phyloP scores from a whole-genome alignment of 2,888 invertebrate genomes.

The Hyles lineata region DNA sequence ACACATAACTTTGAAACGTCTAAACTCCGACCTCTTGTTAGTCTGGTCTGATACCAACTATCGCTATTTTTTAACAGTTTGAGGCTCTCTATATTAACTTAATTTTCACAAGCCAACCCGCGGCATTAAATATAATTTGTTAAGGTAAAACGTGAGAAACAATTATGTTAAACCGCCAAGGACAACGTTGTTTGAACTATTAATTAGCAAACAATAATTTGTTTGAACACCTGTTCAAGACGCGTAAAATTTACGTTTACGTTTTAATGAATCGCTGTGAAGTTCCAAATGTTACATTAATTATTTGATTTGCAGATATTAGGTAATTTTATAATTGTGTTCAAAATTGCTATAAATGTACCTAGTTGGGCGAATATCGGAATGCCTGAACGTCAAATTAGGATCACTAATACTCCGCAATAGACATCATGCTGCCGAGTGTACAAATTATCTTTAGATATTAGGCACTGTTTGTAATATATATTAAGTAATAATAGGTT shows the following conservation, averaged over 20 bases:
- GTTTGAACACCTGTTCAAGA: not conserved
- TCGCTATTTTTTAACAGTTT: too few relatives aligned
- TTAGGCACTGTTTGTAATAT: too few relatives aligned
- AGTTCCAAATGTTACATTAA: conserved; percentile 3
- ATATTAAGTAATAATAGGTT: too few relatives aligned
- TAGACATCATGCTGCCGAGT: too few relatives aligned
- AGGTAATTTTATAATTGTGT: not conserved
- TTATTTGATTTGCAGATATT: not conserved
- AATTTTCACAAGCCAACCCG: not conserved
- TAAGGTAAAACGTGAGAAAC: conserved; percentile 1
- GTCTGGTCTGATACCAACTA: too few relatives aligned
- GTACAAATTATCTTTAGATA: too few relatives aligned
- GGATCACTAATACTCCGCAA: too few relatives aligned
- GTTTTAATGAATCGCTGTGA: conserved; percentile 1
- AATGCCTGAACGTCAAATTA: too few relatives aligned
- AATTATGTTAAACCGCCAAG: conserved; percentile 20
- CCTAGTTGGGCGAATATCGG: too few relatives aligned
- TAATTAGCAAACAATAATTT: conserved; percentile 20
- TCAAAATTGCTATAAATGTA: not conserved
- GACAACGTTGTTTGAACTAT: conserved; percentile 1
- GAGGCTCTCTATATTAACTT: too few relatives aligned
- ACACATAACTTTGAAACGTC: too few relatives aligned
- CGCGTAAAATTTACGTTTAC: not conserved
- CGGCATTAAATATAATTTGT: not conserved
- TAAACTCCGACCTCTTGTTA: too few relatives aligned